Evolutionary conservation across 92 coral and sea anemone genomes (phyloP).

Genomic region (Blastomussa wellsi): DNA sequence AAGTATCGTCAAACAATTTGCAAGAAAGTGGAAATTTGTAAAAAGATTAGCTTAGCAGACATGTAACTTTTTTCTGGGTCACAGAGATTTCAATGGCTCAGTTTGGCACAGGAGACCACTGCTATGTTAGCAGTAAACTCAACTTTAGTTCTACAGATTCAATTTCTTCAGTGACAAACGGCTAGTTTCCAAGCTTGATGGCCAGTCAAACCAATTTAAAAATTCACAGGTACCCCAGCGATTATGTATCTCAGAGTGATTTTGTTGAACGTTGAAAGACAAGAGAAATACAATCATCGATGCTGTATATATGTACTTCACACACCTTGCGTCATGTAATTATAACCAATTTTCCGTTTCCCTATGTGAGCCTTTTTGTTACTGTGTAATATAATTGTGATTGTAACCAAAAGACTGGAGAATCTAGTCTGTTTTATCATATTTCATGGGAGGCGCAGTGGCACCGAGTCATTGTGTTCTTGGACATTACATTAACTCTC

Average conservation of each 20-base stretch:
- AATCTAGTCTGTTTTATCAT: not conserved
- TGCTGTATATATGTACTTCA: not conserved
- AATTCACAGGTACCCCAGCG: not conserved
- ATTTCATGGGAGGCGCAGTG: too few species aligned
- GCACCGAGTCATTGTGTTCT: too few species aligned
- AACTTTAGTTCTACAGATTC: slow-evolving; percentile 1
- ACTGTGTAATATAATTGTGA: not conserved
- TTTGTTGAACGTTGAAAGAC: not conserved
- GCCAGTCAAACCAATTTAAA: not conserved
- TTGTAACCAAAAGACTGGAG: not conserved
- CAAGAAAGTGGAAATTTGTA: not conserved
- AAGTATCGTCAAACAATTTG: not conserved
- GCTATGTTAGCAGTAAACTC: not conserved
- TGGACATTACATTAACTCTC: too few species aligned
- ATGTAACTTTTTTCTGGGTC: not conserved
- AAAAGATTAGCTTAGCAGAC: not conserved
- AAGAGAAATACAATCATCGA: not conserved
- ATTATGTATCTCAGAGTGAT: not conserved
- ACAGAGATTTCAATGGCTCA: not conserved
- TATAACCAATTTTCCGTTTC: not conserved
- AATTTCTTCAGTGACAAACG: not conserved
- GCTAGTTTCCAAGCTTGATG: too few species aligned
- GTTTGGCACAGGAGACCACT: not conserved
- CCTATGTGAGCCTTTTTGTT: not conserved
- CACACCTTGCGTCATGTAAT: not conserved